Evolutionary conservation across 2,113 vertebrate genomes (phyloP).

Genomic region (Saguinus midas): DNA sequence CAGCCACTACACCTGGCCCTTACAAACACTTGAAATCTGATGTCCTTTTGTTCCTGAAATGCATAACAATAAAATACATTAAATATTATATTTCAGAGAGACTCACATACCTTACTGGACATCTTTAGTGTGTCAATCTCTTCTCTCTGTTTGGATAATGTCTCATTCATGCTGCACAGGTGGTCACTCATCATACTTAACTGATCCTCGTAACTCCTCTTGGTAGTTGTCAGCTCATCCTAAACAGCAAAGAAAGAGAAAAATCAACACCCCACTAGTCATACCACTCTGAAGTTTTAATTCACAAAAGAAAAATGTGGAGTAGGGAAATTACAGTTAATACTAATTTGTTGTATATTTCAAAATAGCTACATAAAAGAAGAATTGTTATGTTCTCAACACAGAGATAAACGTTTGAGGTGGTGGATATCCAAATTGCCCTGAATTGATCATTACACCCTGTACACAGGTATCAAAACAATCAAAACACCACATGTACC

Average conservation of each 20-base stretch:
- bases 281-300: background rate
- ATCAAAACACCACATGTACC: background rate
- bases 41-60: background rate
- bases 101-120: conserved; percentile 89
- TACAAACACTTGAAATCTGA: background rate
- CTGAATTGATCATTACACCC: background rate
- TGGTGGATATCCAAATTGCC: background rate
- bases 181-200: conserved; percentile 99
- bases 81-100: background rate
- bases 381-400: background rate
- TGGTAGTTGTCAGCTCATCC: conserved; percentile 97
- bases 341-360: background rate
- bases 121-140: conserved; percentile 97
- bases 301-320: background rate
- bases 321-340: background rate
- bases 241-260: conserved; percentile 65
- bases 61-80: background rate
- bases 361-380: background rate
- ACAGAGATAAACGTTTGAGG: background rate
- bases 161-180: conserved; percentile 98
- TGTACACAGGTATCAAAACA: background rate
- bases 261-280: background rate
- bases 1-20: no score
- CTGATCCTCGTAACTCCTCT: conserved; percentile 98
- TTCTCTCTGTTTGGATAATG: conserved; percentile 95